Evolutionary conservation across 2,797 vertebrate species (phyloP).

Genomic region (Ara ararauna): DNA sequence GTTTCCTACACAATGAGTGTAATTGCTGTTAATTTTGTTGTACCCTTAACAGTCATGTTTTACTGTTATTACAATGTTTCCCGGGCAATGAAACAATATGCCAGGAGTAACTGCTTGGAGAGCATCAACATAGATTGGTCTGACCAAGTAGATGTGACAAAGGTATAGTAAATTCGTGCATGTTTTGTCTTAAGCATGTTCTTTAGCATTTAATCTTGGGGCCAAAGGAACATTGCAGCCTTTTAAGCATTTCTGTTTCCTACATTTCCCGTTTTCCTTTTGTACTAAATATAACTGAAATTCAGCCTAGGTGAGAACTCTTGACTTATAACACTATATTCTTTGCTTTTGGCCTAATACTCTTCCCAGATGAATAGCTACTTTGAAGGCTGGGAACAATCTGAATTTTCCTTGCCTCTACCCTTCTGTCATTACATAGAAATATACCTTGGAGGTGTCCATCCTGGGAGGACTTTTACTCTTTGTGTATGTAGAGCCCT

Average conservation of each 20-base stretch:
- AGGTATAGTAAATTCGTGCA: constrained; percentile 76
- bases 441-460: neutral
- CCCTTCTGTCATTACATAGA: neutral
- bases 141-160: constrained; percentile 94
- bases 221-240: neutral
- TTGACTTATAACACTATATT: neutral
- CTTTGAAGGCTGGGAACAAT: neutral
- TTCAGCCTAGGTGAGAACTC: neutral
- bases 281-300: neutral
- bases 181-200: neutral
- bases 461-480: neutral
- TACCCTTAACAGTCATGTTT: constrained; percentile 92
- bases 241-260: neutral
- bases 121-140: constrained; percentile 88
- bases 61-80: constrained; percentile 96
- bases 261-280: neutral
- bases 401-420: neutral
- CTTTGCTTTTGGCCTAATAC: neutral
- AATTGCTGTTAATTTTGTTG: constrained; percentile 90
- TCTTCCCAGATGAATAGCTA: neutral
- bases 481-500: neutral
- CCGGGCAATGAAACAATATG: constrained; percentile 82
- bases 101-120: constrained; percentile 80
- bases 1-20: constrained; percentile 90
- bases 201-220: neutral